Percentiles rank a stretch among this genome's conserved stretches.
phyloP scores from a whole-genome alignment of 1,140 invertebrate genomes.

The Pseudomyrmex sp. region DNA sequence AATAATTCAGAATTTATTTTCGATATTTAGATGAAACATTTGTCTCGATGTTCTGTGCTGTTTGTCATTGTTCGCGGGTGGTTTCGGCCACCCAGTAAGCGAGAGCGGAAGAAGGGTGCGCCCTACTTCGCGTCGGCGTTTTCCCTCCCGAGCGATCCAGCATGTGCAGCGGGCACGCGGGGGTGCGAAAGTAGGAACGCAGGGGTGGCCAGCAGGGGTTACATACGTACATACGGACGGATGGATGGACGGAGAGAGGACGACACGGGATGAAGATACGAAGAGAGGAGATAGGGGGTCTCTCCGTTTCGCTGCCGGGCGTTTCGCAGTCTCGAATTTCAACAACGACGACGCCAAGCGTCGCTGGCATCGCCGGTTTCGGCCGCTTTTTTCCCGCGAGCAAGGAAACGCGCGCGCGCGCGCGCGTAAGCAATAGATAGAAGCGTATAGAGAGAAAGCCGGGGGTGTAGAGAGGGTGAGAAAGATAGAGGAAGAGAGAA shows the following conservation, averaged over 20 bases:
- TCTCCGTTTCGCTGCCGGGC: slow-evolving; percentile 65
- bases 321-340: slow-evolving; percentile 72
- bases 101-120: slow-evolving; percentile 79
- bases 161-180: slow-evolving; percentile 37
- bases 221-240: slow-evolving; percentile 30
- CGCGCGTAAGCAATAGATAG: slow-evolving; percentile 10
- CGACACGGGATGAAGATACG: slow-evolving; percentile 55
- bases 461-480: neutral
- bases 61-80: slow-evolving; percentile 22
- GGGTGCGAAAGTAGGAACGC: slow-evolving; percentile 19
- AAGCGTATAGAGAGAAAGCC: neutral
- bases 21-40: neutral
- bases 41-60: neutral
- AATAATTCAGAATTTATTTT: neutral
- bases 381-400: slow-evolving; percentile 57
- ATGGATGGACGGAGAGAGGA: slow-evolving; percentile 31
- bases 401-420: slow-evolving; percentile 36
- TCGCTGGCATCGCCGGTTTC: slow-evolving; percentile 58
- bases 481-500: slow-evolving; percentile 1
- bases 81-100: slow-evolving; percentile 62
- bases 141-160: slow-evolving; percentile 66
- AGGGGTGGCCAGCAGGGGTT: neutral
- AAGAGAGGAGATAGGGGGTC: slow-evolving; percentile 66
- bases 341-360: slow-evolving; percentile 61
- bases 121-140: slow-evolving; percentile 80